phyloP scores from a whole-genome alignment of 2,113 vertebrate genomes.

The Todiramphus saurophagus region DNA sequence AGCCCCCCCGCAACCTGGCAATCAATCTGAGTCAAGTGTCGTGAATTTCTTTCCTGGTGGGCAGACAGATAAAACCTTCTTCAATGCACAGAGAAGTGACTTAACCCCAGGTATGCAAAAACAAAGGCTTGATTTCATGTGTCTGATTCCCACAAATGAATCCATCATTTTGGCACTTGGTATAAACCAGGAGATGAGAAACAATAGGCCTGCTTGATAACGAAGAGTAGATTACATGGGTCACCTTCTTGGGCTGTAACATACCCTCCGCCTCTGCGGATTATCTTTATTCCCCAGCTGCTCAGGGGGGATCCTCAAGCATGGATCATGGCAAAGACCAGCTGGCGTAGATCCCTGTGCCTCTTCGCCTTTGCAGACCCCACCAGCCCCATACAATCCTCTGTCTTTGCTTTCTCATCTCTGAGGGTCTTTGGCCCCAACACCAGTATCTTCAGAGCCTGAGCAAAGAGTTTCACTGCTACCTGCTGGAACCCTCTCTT shows the following conservation, averaged over 20 bases:
- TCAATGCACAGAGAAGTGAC: not conserved
- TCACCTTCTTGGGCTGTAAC: not conserved
- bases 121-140: not conserved
- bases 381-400: not conserved
- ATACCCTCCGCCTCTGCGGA: not conserved
- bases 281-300: not conserved
- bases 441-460: not conserved
- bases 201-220: not conserved
- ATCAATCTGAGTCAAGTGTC: not conserved
- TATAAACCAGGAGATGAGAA: not conserved
- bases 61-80: not conserved
- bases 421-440: not conserved
- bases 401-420: not conserved
- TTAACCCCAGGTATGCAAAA: not conserved
- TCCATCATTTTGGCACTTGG: conserved; percentile 19
- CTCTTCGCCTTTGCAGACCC: not conserved
- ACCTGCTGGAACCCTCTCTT: not conserved
- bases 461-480: not conserved
- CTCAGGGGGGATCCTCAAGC: not conserved
- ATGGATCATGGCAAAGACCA: not conserved
- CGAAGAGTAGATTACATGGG: not conserved
- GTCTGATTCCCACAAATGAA: not conserved
- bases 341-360: not conserved
- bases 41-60: not conserved
- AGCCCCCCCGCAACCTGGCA: not conserved